Evolutionary conservation across 2,888 invertebrate species (phyloP), one percentile per base, ranked within the genome.

Genomic region (Saturnia pavonia): DNA sequence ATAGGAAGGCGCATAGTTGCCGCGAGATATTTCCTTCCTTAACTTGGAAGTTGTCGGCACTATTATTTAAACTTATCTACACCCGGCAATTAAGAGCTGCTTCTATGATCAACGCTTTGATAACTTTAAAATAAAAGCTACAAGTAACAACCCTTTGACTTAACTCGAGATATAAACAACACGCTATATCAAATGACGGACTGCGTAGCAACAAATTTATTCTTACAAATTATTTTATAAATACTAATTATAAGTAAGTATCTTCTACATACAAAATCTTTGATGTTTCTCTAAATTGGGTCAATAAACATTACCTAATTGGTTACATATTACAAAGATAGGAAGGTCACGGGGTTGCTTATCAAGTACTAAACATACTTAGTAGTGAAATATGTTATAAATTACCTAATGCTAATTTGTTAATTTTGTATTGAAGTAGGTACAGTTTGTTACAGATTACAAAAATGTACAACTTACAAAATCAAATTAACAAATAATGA

Each of bases 291-390:
- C 25, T 25, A 57, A 27, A 68, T 51, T 34, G 22, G 45, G 63
- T 51, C 65, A 51, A 43, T 40, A 16, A 42, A 65, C 11, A 65
- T 34, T 43, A 9, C 11, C 14, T 34, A 1, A 63, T 65, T 40
- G 65, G 40, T 65, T 65, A 40, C 65, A 40, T 65, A 34, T 40
- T 40, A 40, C 40, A 40, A 40, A 65, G 65, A 65, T 65, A 65
- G 65, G 1, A 11, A 65, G 40, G 65, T 65, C 34, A 40, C 9
- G 40, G 11, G 65, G 65, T 65, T 11, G 57, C 25, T 12, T 25
- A 25, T 25, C 57, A 12, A 57, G 6, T 57, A 57, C 25, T 14
- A 57, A 57, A 57, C 57, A 25, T 57, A 25, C 12, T 25, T 2
- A n/a, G n/a, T n/a, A n/a, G 25, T 3, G 14, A 14, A 57, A 27